Conservation (phyloP, 2,113 vertebrate genomes). For the Nansenia antarctica region DNA sequence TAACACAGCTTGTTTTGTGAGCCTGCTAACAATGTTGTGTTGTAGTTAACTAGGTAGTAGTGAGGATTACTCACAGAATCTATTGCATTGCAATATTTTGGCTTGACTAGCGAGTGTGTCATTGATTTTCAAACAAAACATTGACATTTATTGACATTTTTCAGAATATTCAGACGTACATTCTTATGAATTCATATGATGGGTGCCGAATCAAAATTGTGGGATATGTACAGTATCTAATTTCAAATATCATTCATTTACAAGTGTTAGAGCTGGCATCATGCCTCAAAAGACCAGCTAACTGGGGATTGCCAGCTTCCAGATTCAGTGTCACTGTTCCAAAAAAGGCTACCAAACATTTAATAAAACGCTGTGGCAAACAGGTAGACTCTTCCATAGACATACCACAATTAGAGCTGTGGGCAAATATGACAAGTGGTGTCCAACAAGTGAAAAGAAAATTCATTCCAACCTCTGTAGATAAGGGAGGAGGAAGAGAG, state of each 20-base stretch:
- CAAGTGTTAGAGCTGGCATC: conserved; percentile 5
- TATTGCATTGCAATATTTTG: no score
- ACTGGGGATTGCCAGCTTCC: conserved; percentile 2
- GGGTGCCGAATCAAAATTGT: not conserved
- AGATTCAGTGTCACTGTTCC: conserved; percentile 6
- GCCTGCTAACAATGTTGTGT: no score
- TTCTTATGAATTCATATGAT: not conserved
- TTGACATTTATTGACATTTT: no score
- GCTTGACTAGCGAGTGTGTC: no score
- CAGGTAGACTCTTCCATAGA: not conserved
- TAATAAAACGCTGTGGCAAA: not conserved
- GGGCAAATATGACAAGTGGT: conserved; percentile 1
- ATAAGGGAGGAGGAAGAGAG: not conserved
- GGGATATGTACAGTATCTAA: not conserved
- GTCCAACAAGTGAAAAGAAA: conserved; percentile 16
- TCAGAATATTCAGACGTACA: not conserved
- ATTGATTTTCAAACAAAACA: no score
- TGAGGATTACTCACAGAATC: no score
- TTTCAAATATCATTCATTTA: not conserved
- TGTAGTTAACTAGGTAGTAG: no score
- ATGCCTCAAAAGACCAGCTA: not conserved
- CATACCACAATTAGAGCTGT: conserved; percentile 5
- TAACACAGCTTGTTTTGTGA: no score
- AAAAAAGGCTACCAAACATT: not conserved
- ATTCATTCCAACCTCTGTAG: conserved; percentile 5